Conservation (phyloP, 1,140 invertebrate species). For the Ceratina australensis region DNA sequence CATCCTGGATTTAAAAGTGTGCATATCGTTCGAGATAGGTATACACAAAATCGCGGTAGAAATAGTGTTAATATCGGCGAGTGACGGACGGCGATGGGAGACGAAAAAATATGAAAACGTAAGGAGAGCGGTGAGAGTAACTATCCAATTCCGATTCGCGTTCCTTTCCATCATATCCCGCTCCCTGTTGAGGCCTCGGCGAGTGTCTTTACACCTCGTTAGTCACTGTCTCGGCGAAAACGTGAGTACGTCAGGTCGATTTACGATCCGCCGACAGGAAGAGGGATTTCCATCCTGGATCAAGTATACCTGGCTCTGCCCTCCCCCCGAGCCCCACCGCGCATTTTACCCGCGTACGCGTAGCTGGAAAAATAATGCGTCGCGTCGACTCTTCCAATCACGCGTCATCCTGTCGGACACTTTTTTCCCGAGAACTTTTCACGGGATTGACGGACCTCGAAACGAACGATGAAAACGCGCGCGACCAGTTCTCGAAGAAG, state of each 20-base stretch:
- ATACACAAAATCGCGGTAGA: no score
- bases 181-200: constrained; percentile 6
- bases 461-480: constrained; percentile 2
- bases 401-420: constrained; percentile 29
- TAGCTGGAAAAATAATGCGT: constrained; percentile 27
- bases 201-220: constrained; percentile 58
- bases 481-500: not conserved
- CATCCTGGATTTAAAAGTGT: no score
- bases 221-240: constrained; percentile 57
- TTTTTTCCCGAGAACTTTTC: constrained; percentile 1
- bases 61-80: no score
- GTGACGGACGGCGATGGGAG: no score
- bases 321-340: not conserved
- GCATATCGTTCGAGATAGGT: no score
- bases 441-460: constrained; percentile 33
- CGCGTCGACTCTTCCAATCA: constrained; percentile 16
- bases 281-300: constrained; percentile 59
- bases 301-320: constrained; percentile 12
- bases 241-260: constrained; percentile 54
- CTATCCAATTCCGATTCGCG: constrained; percentile 27
- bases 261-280: constrained; percentile 62
- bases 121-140: constrained; percentile 17
- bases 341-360: constrained; percentile 41
- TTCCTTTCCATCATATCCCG: constrained; percentile 21
- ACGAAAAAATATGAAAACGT: not conserved